A percentile compares a stretch with the other conserved stretches of the same genome.
phyloP scores from a whole-genome alignment of 2,113 vertebrate genomes.

The Cyphomyrus discorhynchus region DNA sequence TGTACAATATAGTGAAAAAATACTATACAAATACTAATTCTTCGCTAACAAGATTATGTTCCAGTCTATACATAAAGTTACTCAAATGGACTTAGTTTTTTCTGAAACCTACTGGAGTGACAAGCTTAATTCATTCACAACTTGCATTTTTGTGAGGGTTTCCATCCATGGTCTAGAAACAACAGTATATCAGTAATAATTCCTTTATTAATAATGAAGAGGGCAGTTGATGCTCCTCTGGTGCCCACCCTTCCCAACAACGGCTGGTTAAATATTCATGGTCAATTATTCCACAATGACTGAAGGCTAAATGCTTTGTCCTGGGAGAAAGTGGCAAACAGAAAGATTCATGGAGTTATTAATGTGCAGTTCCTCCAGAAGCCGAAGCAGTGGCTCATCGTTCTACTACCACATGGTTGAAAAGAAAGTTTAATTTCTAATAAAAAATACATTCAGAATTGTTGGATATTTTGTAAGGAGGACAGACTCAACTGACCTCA shows the following conservation, averaged over 20 bases:
- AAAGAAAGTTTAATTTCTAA: conserved; percentile 11
- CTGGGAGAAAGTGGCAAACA: conserved; percentile 6
- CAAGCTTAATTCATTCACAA: background rate
- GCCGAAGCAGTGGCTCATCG: background rate
- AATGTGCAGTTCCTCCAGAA: conserved; percentile 32
- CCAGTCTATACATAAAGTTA: background rate
- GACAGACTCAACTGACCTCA: background rate
- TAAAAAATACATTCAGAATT: background rate
- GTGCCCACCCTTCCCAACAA: conserved; percentile 11
- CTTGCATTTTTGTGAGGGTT: conserved; percentile 7
- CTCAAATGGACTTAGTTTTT: background rate
- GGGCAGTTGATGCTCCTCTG: conserved; percentile 1
- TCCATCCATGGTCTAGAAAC: background rate
- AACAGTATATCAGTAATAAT: background rate
- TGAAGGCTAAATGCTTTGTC: conserved; percentile 23
- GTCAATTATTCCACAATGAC: conserved; percentile 27
- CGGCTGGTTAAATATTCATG: conserved; percentile 25
- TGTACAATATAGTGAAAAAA: background rate
- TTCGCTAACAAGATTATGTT: background rate
- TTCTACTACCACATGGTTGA: background rate
- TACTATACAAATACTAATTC: background rate
- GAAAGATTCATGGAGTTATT: conserved; percentile 38
- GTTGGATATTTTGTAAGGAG: background rate
- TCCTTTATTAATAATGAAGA: conserved; percentile 22
- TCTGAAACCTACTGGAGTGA: background rate